These are phyloP conservation scores for Drosophila percnosoma DNA, from an alignment of 2,888 invertebrate genomes.

Conservation along the genomic window DNA sequence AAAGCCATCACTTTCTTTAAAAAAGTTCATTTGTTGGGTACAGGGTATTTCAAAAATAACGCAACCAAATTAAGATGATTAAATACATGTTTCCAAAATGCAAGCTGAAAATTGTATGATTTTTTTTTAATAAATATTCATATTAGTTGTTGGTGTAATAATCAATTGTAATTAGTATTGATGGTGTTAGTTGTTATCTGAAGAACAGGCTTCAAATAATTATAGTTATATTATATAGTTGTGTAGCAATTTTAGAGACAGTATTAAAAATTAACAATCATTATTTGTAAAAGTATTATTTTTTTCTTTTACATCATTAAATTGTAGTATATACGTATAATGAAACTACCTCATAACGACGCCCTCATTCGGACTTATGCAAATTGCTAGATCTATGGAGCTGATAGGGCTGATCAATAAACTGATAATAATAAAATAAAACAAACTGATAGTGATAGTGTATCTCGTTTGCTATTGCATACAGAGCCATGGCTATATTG, in stretches of 20 bases:
- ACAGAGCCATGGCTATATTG: not conserved
- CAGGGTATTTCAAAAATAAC: slow-evolving; percentile 5
- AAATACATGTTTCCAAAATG: slow-evolving; percentile 13
- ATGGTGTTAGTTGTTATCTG: slow-evolving; percentile 6
- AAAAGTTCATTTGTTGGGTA: not conserved
- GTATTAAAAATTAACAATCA: not conserved
- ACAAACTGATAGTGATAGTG: not conserved
- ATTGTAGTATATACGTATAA: not conserved
- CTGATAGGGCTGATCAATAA: slow-evolving; percentile 14
- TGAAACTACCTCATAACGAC: not conserved
- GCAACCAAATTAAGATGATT: slow-evolving; percentile 1
- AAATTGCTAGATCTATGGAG: not conserved
- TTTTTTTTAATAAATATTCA: slow-evolving; percentile 10
- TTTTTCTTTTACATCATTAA: not conserved
- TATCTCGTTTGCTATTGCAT: not conserved
- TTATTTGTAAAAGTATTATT: not conserved
- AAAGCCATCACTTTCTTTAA: not conserved
- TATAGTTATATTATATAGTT: not conserved
- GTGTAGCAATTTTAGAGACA: not conserved
- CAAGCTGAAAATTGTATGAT: slow-evolving; percentile 16
- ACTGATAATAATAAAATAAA: slow-evolving; percentile 6
- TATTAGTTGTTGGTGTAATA: slow-evolving; percentile 8
- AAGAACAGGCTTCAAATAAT: not conserved
- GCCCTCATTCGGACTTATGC: not conserved
- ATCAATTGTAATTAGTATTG: slow-evolving; percentile 7